Percentiles rank a stretch among this genome's conserved stretches.
These are phyloP conservation scores for Plestiodon gilberti DNA, from an alignment of 2,113 vertebrate genomes.

Conservation along the genomic window DNA sequence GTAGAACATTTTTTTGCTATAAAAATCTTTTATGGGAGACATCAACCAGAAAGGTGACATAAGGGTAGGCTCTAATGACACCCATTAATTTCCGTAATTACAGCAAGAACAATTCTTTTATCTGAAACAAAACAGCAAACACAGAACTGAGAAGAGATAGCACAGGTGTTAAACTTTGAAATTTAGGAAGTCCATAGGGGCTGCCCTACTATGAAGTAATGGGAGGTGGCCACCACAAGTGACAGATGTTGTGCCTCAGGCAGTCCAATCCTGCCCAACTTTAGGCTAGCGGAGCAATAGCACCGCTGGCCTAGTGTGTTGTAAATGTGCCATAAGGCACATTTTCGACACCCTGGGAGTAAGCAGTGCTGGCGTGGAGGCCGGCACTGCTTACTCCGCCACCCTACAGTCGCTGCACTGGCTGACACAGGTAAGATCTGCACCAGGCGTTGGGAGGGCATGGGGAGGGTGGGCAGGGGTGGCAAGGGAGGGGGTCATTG, in stretches of 20 bases:
- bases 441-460: too few species aligned
- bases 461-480: too few species aligned
- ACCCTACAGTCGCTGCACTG: too few species aligned
- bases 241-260: not conserved
- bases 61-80: not conserved
- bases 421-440: too few species aligned
- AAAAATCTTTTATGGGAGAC: not conserved
- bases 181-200: not conserved
- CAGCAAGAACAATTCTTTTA: constrained; percentile 10
- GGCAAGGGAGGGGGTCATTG: too few species aligned
- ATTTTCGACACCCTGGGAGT: too few species aligned
- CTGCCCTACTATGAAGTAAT: not conserved
- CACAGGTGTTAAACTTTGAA: not conserved
- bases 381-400: too few species aligned
- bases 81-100: not conserved
- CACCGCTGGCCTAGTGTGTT: too few species aligned
- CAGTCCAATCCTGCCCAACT: too few species aligned
- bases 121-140: not conserved
- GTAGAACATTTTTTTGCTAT: not conserved
- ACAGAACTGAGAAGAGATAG: not conserved
- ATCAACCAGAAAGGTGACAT: not conserved
- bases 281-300: too few species aligned
- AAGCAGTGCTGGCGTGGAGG: too few species aligned
- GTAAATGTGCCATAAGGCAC: too few species aligned
- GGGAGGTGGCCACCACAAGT: not conserved